Conservation (phyloP, 1,140 invertebrate species). For the Drosophila varians region DNA sequence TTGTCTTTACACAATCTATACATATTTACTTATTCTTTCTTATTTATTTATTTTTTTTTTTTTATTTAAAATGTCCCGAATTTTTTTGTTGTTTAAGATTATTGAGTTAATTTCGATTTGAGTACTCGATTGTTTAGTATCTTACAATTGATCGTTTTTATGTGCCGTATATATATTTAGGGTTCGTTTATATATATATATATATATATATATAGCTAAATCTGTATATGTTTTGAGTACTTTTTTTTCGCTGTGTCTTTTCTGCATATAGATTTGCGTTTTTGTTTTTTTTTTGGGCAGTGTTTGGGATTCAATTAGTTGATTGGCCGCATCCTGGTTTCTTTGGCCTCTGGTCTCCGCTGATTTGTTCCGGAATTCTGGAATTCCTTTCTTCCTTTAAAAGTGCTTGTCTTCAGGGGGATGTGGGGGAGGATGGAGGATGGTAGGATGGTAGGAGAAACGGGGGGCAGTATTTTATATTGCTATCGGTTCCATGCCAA, state of each 20-base stretch:
- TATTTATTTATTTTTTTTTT: constrained; percentile 26
- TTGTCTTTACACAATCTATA: constrained; percentile 71
- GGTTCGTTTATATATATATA: constrained; percentile 15
- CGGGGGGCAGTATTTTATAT: constrained; percentile 39
- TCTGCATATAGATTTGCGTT: neutral
- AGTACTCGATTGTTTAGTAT: constrained; percentile 41
- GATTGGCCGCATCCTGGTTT: constrained; percentile 17
- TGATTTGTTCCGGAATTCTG: constrained; percentile 17
- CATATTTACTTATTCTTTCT: constrained; percentile 47
- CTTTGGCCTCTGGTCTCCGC: constrained; percentile 39
- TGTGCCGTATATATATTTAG: constrained; percentile 29
- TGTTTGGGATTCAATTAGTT: constrained; percentile 39
- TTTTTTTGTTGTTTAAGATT: constrained; percentile 25
- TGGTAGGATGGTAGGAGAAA: too few relatives aligned
- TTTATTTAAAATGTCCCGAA: constrained; percentile 30
- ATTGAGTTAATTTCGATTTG: constrained; percentile 38
- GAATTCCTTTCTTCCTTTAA: neutral
- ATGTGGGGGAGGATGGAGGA: too few relatives aligned
- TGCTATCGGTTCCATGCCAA: constrained; percentile 67
- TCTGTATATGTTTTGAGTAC: constrained; percentile 35
- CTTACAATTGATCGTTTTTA: constrained; percentile 48
- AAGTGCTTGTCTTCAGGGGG: constrained; percentile 9
- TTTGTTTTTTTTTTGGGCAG: constrained; percentile 27
- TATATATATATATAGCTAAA: constrained; percentile 23
- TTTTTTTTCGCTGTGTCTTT: constrained; percentile 40